Base-by-base conservation (phyloP, 2,888 invertebrate genomes). In the Erebia epiphron region DNA sequence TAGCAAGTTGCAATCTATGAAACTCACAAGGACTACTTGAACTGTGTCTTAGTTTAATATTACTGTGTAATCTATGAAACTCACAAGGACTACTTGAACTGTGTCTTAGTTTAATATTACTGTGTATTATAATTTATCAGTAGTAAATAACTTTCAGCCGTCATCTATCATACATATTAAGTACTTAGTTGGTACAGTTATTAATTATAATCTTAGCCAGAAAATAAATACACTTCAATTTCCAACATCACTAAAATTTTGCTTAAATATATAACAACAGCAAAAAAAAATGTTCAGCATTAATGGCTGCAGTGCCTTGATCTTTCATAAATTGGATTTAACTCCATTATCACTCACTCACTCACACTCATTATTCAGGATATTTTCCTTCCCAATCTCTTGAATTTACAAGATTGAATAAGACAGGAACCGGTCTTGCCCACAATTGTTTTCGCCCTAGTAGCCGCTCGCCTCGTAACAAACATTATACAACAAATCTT, bases 401-500 rank as follows among this genome's bases (percentile, higher is more conserved):
- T 70, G 52, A 26, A 52, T 21, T 21, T 58, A 58, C 58, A 63
- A 67, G 46, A 52, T 60, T 67, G 35, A 62, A 62, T 57, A 62
- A 66, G 64, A 41, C 64, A 68, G 76, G 77, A 87, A 88, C 86
- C 86, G 84, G 86, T 88, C 83, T 82, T 73, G 78, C 72, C 77
- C 79, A 82, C 85, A 85, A 88, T 88, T 86, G 88, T 86, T 87
- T 88, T 89, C 84, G 83, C 84, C 85, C 85, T 83, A 82, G 79
- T 82, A 79, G 79, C 78, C 78, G 79, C 77, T 77, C 76, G 80
- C 80, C 77, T 82, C 83, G 83, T 85, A 84, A 84, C 82, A 83
- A 82, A 87, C 86, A 88, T 90, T 89, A 89, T 85, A 86, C 86
- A 88, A 89, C 85, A 86, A 86, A 88, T 89, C 85, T 86, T 88